Evolutionary conservation across 2,888 invertebrate species (phyloP).

Genomic region (Pardosa pseudoannulata): DNA sequence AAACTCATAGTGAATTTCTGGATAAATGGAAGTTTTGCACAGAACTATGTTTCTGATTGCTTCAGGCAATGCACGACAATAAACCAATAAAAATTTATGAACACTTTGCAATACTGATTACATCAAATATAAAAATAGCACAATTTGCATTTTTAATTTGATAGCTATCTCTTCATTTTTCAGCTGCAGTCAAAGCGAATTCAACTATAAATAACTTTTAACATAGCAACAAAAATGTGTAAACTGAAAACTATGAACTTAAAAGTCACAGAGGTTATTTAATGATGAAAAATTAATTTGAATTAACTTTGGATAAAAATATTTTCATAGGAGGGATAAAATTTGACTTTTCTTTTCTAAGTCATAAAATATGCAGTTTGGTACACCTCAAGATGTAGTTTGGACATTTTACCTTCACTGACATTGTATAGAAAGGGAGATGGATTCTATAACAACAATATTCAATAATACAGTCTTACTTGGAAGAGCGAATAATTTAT

Average conservation of each 20-base stretch:
- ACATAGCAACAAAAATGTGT: conserved; percentile 51
- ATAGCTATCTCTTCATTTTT: conserved; percentile 59
- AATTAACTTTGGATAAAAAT: conserved; percentile 28
- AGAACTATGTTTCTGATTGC: too few species aligned
- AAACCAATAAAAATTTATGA: too few species aligned
- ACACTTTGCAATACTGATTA: too few species aligned
- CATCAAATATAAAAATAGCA: not conserved
- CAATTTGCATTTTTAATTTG: not conserved
- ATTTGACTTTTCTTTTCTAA: conserved; percentile 38
- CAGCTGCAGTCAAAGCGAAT: conserved; percentile 63
- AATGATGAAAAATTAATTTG: conserved; percentile 32
- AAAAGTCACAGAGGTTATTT: conserved; percentile 2
- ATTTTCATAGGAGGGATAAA: conserved; percentile 33
- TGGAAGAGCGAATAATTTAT: conserved; percentile 58
- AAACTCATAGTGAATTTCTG: not conserved
- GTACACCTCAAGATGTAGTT: conserved; percentile 49
- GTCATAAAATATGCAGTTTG: conserved; percentile 50
- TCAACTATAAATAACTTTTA: conserved; percentile 65
- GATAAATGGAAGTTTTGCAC: not conserved
- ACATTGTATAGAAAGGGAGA: conserved; percentile 38
- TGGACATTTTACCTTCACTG: conserved; percentile 46
- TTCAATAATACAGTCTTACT: conserved; percentile 53
- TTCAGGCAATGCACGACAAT: too few species aligned
- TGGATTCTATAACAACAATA: conserved; percentile 57
- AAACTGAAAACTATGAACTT: conserved; percentile 37